Percentiles rank a stretch among this genome's conserved stretches.
These are phyloP conservation scores for Clusia tigrina DNA, from an alignment of 2,888 invertebrate species.

Conservation along the genomic window DNA sequence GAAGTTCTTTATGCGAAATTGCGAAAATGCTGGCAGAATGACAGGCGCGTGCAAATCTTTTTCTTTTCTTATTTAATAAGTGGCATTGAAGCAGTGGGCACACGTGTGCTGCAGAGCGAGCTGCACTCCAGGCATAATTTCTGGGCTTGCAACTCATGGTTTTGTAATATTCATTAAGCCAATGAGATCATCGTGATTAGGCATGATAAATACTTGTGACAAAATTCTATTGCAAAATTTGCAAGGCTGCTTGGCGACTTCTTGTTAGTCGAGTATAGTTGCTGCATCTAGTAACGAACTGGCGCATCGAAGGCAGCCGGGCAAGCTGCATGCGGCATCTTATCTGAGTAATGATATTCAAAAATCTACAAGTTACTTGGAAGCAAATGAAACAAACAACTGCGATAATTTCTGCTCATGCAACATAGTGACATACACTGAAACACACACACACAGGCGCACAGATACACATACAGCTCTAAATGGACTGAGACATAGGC, in stretches of 20 bases:
- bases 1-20: too few species aligned
- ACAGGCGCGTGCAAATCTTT: too few species aligned
- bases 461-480: too few species aligned
- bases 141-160: too few species aligned
- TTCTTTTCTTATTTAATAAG: too few species aligned
- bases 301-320: background rate
- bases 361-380: conserved; percentile 5
- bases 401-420: conserved; percentile 2
- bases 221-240: background rate
- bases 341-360: conserved; percentile 11
- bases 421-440: background rate
- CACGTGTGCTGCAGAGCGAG: too few species aligned
- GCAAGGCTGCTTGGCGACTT: background rate
- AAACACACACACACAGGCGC: too few species aligned
- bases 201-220: background rate
- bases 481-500: too few species aligned
- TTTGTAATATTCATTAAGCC: conserved; percentile 1
- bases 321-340: background rate
- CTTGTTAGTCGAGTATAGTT: background rate
- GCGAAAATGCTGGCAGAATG: too few species aligned
- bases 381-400: conserved; percentile 5
- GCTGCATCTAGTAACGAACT: background rate
- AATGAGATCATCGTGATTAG: background rate
- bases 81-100: too few species aligned
- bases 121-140: too few species aligned